These are phyloP conservation scores for Perccottus glenii DNA, from an alignment of 2,113 vertebrate genomes.

Conservation along the genomic window DNA sequence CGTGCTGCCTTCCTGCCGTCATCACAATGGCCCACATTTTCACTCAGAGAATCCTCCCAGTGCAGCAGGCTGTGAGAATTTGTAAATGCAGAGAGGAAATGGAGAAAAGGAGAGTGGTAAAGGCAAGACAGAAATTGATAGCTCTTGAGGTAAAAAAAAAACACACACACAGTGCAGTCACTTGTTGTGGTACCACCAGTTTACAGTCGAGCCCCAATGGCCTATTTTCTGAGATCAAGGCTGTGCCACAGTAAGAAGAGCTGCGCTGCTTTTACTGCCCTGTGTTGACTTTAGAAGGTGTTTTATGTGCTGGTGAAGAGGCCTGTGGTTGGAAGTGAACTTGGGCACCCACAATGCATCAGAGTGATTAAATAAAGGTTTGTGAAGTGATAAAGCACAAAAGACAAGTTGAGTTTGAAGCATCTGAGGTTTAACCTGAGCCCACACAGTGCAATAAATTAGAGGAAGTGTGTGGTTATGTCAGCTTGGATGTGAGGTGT, in stretches of 20 bases:
- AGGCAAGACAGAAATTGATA: constrained; percentile 27
- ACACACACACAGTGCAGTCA: background rate
- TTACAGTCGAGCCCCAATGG: constrained; percentile 18
- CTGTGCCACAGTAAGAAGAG: constrained; percentile 10
- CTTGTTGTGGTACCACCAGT: background rate
- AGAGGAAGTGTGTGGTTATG: constrained; percentile 1
- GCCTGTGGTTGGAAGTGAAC: background rate
- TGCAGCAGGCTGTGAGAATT: constrained; percentile 68
- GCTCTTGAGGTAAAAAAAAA: constrained; percentile 34
- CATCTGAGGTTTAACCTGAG: background rate
- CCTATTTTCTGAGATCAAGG: constrained; percentile 9
- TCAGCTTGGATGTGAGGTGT: constrained; percentile 22
- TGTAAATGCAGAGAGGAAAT: constrained; percentile 52
- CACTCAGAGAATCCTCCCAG: constrained; percentile 42
- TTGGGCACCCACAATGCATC: constrained; percentile 8
- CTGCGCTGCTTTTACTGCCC: constrained; percentile 10
- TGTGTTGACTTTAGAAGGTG: background rate
- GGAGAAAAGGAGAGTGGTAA: constrained; percentile 44
- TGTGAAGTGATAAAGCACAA: background rate
- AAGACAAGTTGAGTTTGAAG: background rate
- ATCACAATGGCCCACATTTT: constrained; percentile 71
- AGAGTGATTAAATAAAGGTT: background rate
- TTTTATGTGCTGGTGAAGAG: background rate
- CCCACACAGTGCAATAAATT: background rate
- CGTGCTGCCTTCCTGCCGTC: constrained; percentile 46